These are phyloP conservation scores for Phocides pigmalion DNA, from an alignment of 1,140 invertebrate species.

Conservation along the genomic window DNA sequence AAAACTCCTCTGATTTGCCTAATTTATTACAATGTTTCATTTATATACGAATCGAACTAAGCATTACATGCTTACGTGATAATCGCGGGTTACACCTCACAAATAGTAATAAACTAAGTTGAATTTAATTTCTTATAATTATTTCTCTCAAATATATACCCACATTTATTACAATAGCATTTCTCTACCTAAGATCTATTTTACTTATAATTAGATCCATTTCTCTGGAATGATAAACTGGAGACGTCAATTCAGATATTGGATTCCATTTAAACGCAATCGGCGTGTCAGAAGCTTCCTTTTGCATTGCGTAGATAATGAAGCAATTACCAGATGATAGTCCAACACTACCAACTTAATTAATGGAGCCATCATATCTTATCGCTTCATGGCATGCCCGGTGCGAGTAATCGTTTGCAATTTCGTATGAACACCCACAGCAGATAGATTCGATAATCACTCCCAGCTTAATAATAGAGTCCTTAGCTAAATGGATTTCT, in stretches of 20 bases:
- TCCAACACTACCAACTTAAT: conserved; percentile 24
- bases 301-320: conserved; percentile 23
- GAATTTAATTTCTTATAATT: no score
- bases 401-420: conserved; percentile 6
- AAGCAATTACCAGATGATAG: conserved; percentile 29
- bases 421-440: conserved; percentile 11
- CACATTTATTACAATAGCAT: background rate
- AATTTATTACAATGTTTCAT: no score
- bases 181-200: background rate
- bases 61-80: no score
- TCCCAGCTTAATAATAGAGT: background rate
- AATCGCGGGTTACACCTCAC: no score
- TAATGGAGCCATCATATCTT: conserved; percentile 24
- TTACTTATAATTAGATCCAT: conserved; percentile 11
- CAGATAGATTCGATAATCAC: conserved; percentile 8
- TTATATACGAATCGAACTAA: no score
- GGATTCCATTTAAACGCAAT: conserved; percentile 32
- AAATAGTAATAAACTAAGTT: no score
- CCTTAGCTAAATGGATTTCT: conserved; percentile 4
- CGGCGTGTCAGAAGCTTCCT: conserved; percentile 28
- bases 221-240: conserved; percentile 25
- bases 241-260: conserved; percentile 33
- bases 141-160: background rate
- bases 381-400: conserved; percentile 17
- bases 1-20: no score